Conservation (phyloP, 2,888 invertebrate species). For the Blera fallax region DNA sequence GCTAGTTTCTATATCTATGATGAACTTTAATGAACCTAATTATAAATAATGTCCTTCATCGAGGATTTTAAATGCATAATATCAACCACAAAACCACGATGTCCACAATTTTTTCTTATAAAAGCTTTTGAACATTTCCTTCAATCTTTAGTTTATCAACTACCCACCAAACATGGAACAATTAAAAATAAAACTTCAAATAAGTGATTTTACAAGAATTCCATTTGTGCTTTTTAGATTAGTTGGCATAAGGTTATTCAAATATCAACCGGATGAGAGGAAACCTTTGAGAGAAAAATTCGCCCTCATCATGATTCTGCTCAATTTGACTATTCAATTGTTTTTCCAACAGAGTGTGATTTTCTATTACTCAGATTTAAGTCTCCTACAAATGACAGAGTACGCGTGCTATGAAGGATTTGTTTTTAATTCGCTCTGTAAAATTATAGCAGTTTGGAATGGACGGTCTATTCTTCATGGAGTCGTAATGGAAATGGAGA, state of each 20-base stretch:
- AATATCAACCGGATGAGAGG: conserved; percentile 7
- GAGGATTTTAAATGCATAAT: neutral
- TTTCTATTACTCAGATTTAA: neutral
- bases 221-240: conserved; percentile 22
- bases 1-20: no score
- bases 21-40: neutral
- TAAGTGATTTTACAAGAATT: conserved; percentile 53
- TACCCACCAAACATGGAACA: conserved; percentile 14
- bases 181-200: neutral
- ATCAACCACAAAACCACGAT: conserved; percentile 5
- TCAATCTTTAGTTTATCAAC: neutral
- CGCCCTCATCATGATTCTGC: neutral
- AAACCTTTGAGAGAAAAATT: neutral
- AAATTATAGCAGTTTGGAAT: conserved; percentile 31
- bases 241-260: conserved; percentile 38
- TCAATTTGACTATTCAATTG: neutral
- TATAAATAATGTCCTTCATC: neutral
- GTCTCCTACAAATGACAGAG: conserved; percentile 34
- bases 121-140: neutral
- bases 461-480: conserved; percentile 42
- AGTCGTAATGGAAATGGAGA: conserved; percentile 45
- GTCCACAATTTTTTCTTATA: neutral
- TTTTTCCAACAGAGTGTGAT: neutral
- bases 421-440: conserved; percentile 31
- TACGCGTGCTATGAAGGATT: conserved; percentile 42